These are phyloP conservation scores for Euwallacea fornicatus DNA, from an alignment of 1,140 invertebrate genomes.

Conservation along the genomic window DNA sequence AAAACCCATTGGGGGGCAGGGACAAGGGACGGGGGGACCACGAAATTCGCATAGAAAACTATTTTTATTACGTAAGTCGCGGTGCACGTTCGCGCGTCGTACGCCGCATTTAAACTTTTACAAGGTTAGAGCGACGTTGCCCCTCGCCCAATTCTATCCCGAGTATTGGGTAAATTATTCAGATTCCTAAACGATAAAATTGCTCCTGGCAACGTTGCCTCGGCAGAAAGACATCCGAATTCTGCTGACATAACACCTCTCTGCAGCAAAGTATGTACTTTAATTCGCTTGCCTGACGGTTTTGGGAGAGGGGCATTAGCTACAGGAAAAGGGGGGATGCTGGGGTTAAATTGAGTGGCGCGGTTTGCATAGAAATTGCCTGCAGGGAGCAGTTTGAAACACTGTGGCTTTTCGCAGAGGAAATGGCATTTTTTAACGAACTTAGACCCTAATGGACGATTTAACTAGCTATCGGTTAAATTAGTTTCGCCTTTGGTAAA, in stretches of 20 bases:
- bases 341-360: conserved; percentile 24
- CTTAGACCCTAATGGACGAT: no score
- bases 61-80: conserved; percentile 42
- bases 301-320: not conserved
- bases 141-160: conserved; percentile 6
- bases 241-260: conserved; percentile 23
- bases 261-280: conserved; percentile 24
- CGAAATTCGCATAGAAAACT: conserved; percentile 38
- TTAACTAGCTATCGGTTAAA: no score
- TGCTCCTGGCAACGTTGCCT: not conserved
- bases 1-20: conserved; percentile 28
- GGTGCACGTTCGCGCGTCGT: conserved; percentile 42
- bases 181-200: no score
- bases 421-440: no score
- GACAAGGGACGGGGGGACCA: conserved; percentile 30
- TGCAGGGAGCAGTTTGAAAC: not conserved
- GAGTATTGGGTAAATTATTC: no score
- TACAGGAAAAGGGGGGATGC: not conserved
- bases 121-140: conserved; percentile 38
- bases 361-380: conserved; percentile 32
- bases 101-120: conserved; percentile 37
- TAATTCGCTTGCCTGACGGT: conserved; percentile 14
- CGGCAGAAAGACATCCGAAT: not conserved
- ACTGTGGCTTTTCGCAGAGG: no score
- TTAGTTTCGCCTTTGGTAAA: no score